Base-by-base conservation (phyloP, 1,140 invertebrate species). In the Ridgeia piscesae region DNA sequence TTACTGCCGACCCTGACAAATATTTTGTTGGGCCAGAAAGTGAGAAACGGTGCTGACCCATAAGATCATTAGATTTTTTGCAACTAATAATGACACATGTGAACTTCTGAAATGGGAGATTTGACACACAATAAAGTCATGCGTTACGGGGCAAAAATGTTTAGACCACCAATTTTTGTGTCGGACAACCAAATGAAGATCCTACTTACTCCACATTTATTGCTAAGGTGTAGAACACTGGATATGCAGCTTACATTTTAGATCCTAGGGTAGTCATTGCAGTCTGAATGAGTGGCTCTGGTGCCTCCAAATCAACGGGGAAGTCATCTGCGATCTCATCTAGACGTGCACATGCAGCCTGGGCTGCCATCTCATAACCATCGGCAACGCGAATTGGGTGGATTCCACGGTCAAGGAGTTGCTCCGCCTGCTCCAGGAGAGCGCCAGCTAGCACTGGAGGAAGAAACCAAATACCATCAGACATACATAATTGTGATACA, bases 341-440 rank as follows among this genome's bases (percentile, higher is more conserved):
- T 88, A 99, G 96, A 95, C 99, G 98, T 91, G 98, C 97, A 17
- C 98, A 97, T 8, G 99, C 98, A 93, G 97, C 97, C 94, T 98
- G 98, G 1, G 99, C 99, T 9, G 99, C 99, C 95, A 99, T 96
- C 96, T 99, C 99, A 96, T 98, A 99, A 88, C 99, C 99, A 97
- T 99, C 99, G 50, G 99, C 99, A 94, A 99, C 99, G 94, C 99
- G 97, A 93, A 99, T 99, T 0, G 99, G 99, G 96, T 99, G 99
- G 95, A 99, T 99, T 33, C 99, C 99, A 95, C 98, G 98, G 96
- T 99, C 99, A 0, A 99, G 95, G 1, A 99, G 95, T 93, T 97
- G 96, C 94, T 99, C 98, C 6, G 99, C 99, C 95, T 99, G 98
- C 96, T 99, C 99, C 58, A 99, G 95, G 0, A 99, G 96, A 35